These are phyloP conservation scores for Tenualosa ilisha DNA, from an alignment of 2,797 vertebrate genomes.

Conservation along the genomic window DNA sequence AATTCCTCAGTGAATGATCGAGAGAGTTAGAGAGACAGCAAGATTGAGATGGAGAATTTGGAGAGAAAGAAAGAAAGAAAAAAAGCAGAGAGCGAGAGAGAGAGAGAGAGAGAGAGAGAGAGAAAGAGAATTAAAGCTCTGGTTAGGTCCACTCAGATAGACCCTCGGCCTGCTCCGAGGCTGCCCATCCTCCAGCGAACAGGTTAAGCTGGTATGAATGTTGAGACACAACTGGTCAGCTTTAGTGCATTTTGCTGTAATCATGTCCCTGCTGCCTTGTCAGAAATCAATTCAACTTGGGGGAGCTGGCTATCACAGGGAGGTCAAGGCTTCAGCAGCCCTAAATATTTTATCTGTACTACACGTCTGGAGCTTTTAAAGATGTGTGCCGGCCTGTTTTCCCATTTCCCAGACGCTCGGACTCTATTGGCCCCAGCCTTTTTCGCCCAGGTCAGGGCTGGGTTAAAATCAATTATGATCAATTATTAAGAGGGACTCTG, in stretches of 20 bases:
- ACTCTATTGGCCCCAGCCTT: conserved; percentile 79
- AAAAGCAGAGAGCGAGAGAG: neutral
- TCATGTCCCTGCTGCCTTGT: conserved; percentile 92
- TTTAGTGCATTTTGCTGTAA: conserved; percentile 98
- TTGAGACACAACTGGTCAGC: conserved; percentile 81
- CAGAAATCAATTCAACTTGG: conserved; percentile 93
- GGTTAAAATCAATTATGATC: conserved; percentile 94
- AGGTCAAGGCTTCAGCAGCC: conserved; percentile 87
- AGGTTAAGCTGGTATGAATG: conserved; percentile 81
- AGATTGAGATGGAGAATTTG: neutral
- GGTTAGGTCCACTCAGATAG: conserved; percentile 13
- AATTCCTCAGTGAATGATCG: neutral
- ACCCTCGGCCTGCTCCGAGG: conserved; percentile 25
- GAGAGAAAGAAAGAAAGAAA: too few species aligned
- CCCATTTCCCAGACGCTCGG: conserved; percentile 76
- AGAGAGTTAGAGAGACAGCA: neutral
- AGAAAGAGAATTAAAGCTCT: neutral
- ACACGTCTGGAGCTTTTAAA: conserved; percentile 93
- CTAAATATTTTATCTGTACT: conserved; percentile 96
- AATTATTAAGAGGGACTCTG: conserved; percentile 86
- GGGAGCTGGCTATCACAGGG: conserved; percentile 82
- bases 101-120: neutral
- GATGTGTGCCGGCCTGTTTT: conserved; percentile 78
- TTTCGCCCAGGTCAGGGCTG: conserved; percentile 82
- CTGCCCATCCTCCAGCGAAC: conserved; percentile 57